A percentile compares a stretch with the other conserved stretches of the same genome.
Evolutionary conservation across 2,797 vertebrate genomes (phyloP).

Genomic region (Dicrostonyx torquatus): DNA sequence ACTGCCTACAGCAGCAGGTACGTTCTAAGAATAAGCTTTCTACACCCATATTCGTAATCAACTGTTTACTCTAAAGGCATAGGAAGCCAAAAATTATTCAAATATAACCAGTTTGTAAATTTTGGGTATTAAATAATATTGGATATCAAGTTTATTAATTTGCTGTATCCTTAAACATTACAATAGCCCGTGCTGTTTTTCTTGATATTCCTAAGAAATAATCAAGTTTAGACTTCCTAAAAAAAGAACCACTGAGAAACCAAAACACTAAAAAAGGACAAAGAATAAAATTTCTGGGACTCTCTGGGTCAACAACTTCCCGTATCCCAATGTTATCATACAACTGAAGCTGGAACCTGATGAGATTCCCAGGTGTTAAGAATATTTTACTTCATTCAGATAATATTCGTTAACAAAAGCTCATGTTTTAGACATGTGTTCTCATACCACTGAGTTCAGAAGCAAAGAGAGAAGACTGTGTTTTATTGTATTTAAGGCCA

Average conservation of each 20-base stretch:
- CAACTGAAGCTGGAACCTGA: slow-evolving; percentile 13
- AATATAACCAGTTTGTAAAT: slow-evolving; percentile 35
- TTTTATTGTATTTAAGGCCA: slow-evolving; percentile 38
- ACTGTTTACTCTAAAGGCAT: slow-evolving; percentile 47
- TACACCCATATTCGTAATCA: slow-evolving; percentile 31
- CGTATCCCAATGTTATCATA: neutral
- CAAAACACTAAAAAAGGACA: slow-evolving; percentile 10
- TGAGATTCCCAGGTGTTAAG: neutral
- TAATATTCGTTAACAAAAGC: neutral
- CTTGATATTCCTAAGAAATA: slow-evolving; percentile 44
- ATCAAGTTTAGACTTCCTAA: slow-evolving; percentile 35
- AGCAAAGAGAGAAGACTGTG: neutral
- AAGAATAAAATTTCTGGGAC: slow-evolving; percentile 32
- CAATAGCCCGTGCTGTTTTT: slow-evolving; percentile 42
- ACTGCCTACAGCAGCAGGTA: neutral
- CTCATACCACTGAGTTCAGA: slow-evolving; percentile 42
- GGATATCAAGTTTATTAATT: slow-evolving; percentile 21
- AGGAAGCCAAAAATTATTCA: slow-evolving; percentile 41
- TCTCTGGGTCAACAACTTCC: neutral
- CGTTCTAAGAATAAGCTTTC: slow-evolving; percentile 1
- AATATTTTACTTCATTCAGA: slow-evolving; percentile 12
- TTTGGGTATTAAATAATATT: neutral
- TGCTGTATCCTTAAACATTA: slow-evolving; percentile 46
- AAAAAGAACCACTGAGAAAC: slow-evolving; percentile 40
- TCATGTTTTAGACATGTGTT: slow-evolving; percentile 14